phyloP scores from a whole-genome alignment of 1,140 invertebrate genomes.

The Watersipora subatra region DNA sequence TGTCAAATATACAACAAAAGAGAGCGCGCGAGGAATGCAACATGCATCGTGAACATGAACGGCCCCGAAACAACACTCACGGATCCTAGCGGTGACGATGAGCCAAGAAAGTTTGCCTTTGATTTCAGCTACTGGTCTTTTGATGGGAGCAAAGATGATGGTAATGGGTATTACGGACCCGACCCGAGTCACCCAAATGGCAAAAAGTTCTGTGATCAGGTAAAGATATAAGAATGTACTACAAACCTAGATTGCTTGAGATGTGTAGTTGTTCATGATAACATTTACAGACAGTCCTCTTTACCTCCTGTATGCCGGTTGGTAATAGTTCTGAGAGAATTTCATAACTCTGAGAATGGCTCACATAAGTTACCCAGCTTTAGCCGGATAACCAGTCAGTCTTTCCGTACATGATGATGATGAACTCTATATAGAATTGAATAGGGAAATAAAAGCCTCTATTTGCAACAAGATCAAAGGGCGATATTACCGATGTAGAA shows the following conservation, averaged over 20 bases:
- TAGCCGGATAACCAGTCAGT: too few species aligned
- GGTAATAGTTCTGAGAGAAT: too few species aligned
- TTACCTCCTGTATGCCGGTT: too few species aligned
- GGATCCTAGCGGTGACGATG: slow-evolving; percentile 38
- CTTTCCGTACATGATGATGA: too few species aligned
- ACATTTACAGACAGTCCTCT: too few species aligned
- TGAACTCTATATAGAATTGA: too few species aligned
- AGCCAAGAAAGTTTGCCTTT: slow-evolving; percentile 43
- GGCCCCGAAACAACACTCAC: slow-evolving; percentile 37
- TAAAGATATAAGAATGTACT: slow-evolving; percentile 14
- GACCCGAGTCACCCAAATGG: slow-evolving; percentile 40
- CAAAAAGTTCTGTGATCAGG: slow-evolving; percentile 45
- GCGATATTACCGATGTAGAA: too few species aligned
- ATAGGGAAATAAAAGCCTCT: too few species aligned
- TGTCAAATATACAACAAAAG: slow-evolving; percentile 44
- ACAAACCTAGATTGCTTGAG: not conserved
- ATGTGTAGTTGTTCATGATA: not conserved
- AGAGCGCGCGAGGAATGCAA: slow-evolving; percentile 41
- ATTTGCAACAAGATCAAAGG: too few species aligned
- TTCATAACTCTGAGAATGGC: too few species aligned
- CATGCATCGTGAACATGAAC: slow-evolving; percentile 43
- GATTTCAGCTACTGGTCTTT: slow-evolving; percentile 49
- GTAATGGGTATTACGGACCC: slow-evolving; percentile 41
- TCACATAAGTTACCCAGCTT: too few species aligned
- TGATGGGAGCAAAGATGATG: slow-evolving; percentile 42